These are phyloP conservation scores for Cliona cf. orientalis DNA, from an alignment of 37 sponge, comb jelly and placozoan genomes.

Conservation along the genomic window DNA sequence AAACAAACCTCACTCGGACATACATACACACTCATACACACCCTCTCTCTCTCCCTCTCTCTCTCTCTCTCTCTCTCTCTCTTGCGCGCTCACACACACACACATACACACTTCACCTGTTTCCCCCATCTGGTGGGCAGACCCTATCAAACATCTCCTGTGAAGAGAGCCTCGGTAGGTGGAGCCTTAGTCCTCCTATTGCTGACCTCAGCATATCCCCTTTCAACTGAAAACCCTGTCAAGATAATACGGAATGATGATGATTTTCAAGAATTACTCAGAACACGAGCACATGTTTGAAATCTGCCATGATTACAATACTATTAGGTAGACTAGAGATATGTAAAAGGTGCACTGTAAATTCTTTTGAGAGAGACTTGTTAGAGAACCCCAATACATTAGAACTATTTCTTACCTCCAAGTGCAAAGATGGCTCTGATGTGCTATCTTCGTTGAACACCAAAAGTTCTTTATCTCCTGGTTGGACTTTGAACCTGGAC, in stretches of 20 bases:
- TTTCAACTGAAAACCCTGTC: neutral
- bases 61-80: neutral
- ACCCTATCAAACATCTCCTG: slow-evolving; percentile 18
- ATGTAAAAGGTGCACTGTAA: neutral
- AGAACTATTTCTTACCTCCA: slow-evolving; percentile 18
- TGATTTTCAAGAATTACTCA: no score
- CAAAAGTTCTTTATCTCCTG: slow-evolving; percentile 22
- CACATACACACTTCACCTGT: neutral
- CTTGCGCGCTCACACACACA: neutral
- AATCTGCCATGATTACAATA: neutral
- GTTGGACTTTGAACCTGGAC: slow-evolving; percentile 7
- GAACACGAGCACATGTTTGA: neutral
- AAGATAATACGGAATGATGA: neutral
- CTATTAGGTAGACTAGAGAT: neutral
- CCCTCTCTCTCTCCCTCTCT: neutral
- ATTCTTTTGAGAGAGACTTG: neutral
- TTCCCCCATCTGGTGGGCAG: slow-evolving; percentile 34
- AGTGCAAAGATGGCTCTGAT: neutral
- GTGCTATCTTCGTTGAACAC: slow-evolving; percentile 42
- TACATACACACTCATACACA: neutral
- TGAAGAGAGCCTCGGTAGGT: slow-evolving; percentile 55
- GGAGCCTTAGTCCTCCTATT: slow-evolving; percentile 25
- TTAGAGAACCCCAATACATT: neutral
- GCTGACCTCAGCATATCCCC: neutral
- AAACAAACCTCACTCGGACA: no score